Conservation (phyloP, 2,797 vertebrate species). For the Cynopterus sphinx region DNA sequence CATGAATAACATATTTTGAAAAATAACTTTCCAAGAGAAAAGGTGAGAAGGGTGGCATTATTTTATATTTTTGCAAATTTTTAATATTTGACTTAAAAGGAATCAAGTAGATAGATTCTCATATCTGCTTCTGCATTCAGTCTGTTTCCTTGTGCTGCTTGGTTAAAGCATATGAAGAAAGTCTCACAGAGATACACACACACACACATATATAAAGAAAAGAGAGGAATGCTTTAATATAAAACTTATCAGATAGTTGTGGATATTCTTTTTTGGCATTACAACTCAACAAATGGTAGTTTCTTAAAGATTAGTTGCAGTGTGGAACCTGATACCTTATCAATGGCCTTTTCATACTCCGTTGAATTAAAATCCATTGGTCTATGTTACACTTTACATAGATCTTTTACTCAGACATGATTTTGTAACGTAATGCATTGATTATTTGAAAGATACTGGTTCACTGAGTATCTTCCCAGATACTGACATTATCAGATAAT, state of each 20-base stretch:
- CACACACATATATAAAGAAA: not conserved
- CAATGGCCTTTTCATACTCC: not conserved
- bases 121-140: not conserved
- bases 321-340: not conserved
- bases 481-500: not conserved
- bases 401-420: conserved; percentile 26
- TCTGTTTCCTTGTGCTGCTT: not conserved
- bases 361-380: conserved; percentile 15
- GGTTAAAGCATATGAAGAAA: conserved; percentile 23
- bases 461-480: conserved; percentile 22
- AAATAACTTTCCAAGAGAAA: not conserved
- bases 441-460: conserved; percentile 20
- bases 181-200: not conserved
- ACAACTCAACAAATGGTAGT: not conserved
- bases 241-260: not conserved
- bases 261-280: not conserved
- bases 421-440: conserved; percentile 18
- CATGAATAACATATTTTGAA: not conserved
- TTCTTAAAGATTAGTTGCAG: not conserved
- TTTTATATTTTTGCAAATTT: not conserved
- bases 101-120: not conserved
- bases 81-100: conserved; percentile 6
- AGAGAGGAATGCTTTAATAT: not conserved
- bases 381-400: not conserved
- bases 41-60: not conserved